A percentile compares a stretch with the other conserved stretches of the same genome.
Evolutionary conservation across 2,797 vertebrate genomes (phyloP).

Genomic region (Halcyon badia): DNA sequence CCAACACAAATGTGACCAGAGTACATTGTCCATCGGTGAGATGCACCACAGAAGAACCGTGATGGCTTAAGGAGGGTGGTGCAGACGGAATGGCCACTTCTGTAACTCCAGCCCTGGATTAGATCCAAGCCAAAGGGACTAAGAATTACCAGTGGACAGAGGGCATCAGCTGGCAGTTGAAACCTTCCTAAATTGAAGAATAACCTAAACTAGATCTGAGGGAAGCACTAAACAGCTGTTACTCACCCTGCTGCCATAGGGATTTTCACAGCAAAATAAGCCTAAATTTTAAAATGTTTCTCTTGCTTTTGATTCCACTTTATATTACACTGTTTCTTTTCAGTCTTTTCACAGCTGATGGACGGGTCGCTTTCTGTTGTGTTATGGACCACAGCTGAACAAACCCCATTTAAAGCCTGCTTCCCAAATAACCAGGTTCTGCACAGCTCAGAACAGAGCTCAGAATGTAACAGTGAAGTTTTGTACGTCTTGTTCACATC

Average conservation of each 20-base stretch:
- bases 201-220: background rate
- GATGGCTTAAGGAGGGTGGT: background rate
- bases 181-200: background rate
- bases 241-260: background rate
- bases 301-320: background rate
- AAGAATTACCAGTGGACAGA: background rate
- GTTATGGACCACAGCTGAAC: background rate
- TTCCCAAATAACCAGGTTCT: background rate
- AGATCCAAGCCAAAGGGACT: background rate
- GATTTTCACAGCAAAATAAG: background rate
- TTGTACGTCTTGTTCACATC: background rate
- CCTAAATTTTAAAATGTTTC: background rate
- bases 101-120: background rate
- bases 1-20: background rate
- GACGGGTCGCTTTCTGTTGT: background rate
- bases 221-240: background rate
- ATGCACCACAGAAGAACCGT: background rate
- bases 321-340: background rate
- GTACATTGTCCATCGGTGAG: accelerated
- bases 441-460: background rate
- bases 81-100: background rate
- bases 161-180: background rate
- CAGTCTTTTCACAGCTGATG: background rate
- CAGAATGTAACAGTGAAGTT: background rate
- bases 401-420: background rate